These are phyloP conservation scores for Burhinus oedicnemus DNA, from an alignment of 2,113 vertebrate species.

Conservation along the genomic window DNA sequence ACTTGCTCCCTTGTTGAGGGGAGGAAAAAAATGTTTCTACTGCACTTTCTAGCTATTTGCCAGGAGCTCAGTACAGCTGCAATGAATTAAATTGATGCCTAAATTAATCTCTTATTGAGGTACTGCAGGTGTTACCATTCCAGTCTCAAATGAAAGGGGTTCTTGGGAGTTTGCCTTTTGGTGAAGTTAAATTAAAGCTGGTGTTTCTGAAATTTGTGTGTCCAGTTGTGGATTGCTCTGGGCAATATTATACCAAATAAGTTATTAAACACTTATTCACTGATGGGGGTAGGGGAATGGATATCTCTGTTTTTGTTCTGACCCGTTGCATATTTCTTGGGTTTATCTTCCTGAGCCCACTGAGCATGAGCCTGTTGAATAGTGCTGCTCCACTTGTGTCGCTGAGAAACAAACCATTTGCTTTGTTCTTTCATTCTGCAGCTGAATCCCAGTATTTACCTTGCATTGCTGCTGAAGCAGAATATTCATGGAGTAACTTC, in stretches of 20 bases:
- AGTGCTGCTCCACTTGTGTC: not conserved
- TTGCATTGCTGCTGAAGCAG: not conserved
- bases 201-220: not conserved
- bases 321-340: rapidly evolving
- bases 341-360: not conserved
- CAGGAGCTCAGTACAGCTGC: not conserved
- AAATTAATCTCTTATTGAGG: not conserved
- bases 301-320: not conserved
- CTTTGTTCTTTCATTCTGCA: not conserved
- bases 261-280: not conserved
- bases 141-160: not conserved
- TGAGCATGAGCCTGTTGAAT: not conserved
- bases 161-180: not conserved
- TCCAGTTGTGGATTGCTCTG: not conserved
- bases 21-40: not conserved
- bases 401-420: not conserved
- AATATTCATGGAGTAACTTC: not conserved
- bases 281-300: not conserved
- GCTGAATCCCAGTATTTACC: not conserved
- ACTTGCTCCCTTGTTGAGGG: not conserved
- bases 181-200: not conserved
- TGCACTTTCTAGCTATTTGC: not conserved
- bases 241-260: not conserved
- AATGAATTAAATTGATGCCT: not conserved
- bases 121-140: not conserved